Percentiles rank a stretch among this genome's conserved stretches.
phyloP scores from a whole-genome alignment of 2,797 vertebrate species.

The Gymnocypris eckloni region DNA sequence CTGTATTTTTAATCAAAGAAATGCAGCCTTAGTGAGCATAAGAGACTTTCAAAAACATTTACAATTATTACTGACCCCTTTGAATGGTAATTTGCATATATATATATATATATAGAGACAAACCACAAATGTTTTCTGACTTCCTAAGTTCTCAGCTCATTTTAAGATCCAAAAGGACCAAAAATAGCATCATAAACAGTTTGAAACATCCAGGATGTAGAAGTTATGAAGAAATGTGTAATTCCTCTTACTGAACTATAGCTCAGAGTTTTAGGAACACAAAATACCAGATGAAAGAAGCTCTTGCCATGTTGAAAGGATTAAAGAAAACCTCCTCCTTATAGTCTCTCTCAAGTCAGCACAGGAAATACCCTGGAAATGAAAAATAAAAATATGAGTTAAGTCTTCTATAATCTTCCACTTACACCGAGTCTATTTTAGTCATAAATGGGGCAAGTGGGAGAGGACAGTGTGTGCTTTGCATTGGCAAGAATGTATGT shows the following conservation, averaged over 20 bases:
- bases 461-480: slow-evolving; percentile 21
- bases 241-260: slow-evolving; percentile 24
- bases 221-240: slow-evolving; percentile 14
- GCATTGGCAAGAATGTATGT: slow-evolving; percentile 28
- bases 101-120: not conserved
- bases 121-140: not conserved
- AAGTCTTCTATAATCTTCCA: slow-evolving; percentile 41
- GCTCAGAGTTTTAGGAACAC: slow-evolving; percentile 36
- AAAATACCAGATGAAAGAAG: slow-evolving; percentile 27
- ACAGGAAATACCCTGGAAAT: slow-evolving; percentile 46
- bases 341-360: slow-evolving; percentile 15
- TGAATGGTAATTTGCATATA: not conserved
- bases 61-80: not conserved
- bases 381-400: slow-evolving; percentile 45
- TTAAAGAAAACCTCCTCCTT: slow-evolving; percentile 60
- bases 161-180: not conserved
- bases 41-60: not conserved
- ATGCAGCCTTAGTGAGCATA: not conserved
- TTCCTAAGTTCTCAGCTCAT: not conserved
- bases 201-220: not conserved
- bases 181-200: not conserved
- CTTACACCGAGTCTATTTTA: slow-evolving; percentile 47
- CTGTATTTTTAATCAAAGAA: not conserved
- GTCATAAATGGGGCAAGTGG: slow-evolving; percentile 39
- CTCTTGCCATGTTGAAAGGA: slow-evolving; percentile 44